Conservation (phyloP, 2,888 invertebrate genomes). For the Timandra comae region DNA sequence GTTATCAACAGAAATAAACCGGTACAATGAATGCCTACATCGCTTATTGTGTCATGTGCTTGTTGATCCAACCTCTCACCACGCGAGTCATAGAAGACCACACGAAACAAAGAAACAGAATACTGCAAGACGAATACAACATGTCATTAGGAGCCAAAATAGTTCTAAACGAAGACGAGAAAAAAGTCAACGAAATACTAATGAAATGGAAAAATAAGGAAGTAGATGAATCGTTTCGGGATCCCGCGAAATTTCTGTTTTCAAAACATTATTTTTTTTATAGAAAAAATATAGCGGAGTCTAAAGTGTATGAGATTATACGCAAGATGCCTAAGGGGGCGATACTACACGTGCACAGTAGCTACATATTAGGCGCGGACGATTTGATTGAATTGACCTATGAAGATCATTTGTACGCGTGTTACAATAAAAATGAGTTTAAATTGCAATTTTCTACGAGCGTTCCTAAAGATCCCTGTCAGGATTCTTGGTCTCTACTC, state of each 20-base stretch:
- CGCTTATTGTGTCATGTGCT: slow-evolving; percentile 21
- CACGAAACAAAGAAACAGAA: slow-evolving; percentile 26
- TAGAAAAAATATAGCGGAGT: slow-evolving; percentile 74
- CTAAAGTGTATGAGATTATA: slow-evolving; percentile 81
- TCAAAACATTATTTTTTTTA: slow-evolving; percentile 80
- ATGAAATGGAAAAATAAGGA: slow-evolving; percentile 76
- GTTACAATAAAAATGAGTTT: slow-evolving; percentile 42
- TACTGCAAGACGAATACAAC: slow-evolving; percentile 57
- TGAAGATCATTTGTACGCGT: slow-evolving; percentile 77
- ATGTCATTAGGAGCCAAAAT: slow-evolving; percentile 69
- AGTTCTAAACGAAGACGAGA: slow-evolving; percentile 62
- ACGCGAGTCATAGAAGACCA: slow-evolving; percentile 29
- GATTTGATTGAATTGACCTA: slow-evolving; percentile 79
- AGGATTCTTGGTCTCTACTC: slow-evolving; percentile 65
- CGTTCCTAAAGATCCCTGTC: slow-evolving; percentile 46
- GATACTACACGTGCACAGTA: slow-evolving; percentile 82
- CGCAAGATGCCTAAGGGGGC: slow-evolving; percentile 85
- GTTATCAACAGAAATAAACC: slow-evolving; percentile 8
- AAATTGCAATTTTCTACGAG: slow-evolving; percentile 50
- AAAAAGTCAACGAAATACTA: slow-evolving; percentile 70
- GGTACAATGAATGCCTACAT: slow-evolving; percentile 22
- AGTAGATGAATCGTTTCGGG: slow-evolving; percentile 58
- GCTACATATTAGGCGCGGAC: slow-evolving; percentile 77
- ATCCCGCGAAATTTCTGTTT: slow-evolving; percentile 76
- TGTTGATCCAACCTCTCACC: slow-evolving; percentile 22